Conservation (phyloP, 2,113 vertebrate genomes). For the Melanerpes formicivorus region DNA sequence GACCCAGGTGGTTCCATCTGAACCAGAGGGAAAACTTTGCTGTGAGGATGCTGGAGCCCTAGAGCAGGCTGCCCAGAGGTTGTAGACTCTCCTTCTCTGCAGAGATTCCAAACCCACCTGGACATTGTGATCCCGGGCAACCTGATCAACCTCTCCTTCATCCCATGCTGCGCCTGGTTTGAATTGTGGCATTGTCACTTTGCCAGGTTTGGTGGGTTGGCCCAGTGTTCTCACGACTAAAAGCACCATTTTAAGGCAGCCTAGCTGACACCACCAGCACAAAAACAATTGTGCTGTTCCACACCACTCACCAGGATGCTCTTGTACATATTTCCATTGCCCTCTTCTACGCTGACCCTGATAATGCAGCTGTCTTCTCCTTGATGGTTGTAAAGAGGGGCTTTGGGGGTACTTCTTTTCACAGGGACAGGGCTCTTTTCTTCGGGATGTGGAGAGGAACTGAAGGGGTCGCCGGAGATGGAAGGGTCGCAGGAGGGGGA, state of each 20-base stretch:
- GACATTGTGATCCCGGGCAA: too few species aligned
- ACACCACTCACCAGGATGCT: constrained; percentile 87
- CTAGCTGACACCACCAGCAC: fast-evolving
- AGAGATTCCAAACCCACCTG: too few species aligned
- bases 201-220: neutral
- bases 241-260: neutral
- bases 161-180: neutral
- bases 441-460: constrained; percentile 46
- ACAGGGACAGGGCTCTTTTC: constrained; percentile 52
- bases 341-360: constrained; percentile 84
- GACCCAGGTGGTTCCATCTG: too few species aligned
- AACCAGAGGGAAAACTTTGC: too few species aligned
- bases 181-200: neutral
- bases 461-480: constrained; percentile 75
- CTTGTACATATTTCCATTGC: constrained; percentile 92
- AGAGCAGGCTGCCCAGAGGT: too few species aligned
- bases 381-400: constrained; percentile 87
- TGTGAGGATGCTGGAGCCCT: too few species aligned
- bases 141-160: neutral
- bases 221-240: neutral
- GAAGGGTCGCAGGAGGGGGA: constrained; percentile 75
- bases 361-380: constrained; percentile 88
- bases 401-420: constrained; percentile 35
- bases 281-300: neutral
- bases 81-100: too few species aligned